Evolutionary conservation across 2,113 vertebrate species (phyloP).

Genomic region (Calyptommatus sinebrachiatus): DNA sequence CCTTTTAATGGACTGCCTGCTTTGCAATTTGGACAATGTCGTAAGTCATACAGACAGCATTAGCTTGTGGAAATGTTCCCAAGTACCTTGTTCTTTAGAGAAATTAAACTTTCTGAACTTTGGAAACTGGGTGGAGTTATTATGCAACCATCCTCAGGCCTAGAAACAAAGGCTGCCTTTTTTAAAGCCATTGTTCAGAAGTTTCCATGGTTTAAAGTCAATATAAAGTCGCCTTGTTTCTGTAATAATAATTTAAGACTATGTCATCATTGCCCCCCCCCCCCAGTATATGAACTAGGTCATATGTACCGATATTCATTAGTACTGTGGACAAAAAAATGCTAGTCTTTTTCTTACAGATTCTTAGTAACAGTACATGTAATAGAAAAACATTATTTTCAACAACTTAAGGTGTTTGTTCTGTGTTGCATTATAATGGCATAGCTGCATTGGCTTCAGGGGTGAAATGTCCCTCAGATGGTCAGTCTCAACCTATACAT

Average conservation of each 20-base stretch:
- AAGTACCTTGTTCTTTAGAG: constrained; percentile 32
- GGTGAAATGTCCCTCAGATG: too few species aligned
- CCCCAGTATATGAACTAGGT: too few species aligned
- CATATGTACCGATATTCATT: too few species aligned
- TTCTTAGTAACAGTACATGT: too few species aligned
- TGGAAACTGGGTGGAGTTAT: constrained; percentile 37
- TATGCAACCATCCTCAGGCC: constrained; percentile 34
- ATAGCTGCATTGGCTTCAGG: too few species aligned
- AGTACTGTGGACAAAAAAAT: too few species aligned
- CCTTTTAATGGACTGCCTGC: background rate
- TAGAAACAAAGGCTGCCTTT: constrained; percentile 44
- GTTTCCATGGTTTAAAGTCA: constrained; percentile 33
- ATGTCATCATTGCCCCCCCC: constrained; percentile 38
- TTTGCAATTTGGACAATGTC: background rate
- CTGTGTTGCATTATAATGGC: too few species aligned
- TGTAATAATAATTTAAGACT: constrained; percentile 40
- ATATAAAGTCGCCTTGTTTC: constrained; percentile 55
- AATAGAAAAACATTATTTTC: too few species aligned
- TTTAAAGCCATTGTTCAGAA: constrained; percentile 29
- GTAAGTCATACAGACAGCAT: background rate
- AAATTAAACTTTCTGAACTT: constrained; percentile 48
- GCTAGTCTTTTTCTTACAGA: too few species aligned
- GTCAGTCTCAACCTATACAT: too few species aligned
- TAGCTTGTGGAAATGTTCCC: constrained; percentile 23
- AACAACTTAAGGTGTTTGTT: too few species aligned